phyloP scores from a whole-genome alignment of 2,113 vertebrate genomes.

The Ahaetulla prasina region DNA sequence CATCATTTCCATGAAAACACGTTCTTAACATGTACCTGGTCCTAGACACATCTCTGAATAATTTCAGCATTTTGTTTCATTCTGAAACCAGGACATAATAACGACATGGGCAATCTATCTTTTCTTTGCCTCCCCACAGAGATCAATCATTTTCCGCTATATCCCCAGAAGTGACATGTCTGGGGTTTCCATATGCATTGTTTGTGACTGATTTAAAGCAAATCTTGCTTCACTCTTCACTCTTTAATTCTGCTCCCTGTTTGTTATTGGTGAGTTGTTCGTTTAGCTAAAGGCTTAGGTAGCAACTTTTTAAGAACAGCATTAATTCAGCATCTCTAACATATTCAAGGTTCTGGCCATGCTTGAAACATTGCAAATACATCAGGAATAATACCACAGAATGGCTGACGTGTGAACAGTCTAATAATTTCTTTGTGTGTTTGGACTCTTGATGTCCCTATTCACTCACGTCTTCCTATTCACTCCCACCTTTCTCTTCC shows the following conservation, averaged over 20 bases:
- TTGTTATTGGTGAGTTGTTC: neutral
- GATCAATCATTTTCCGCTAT: neutral
- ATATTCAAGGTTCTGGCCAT: neutral
- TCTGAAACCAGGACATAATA: neutral
- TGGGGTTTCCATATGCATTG: neutral
- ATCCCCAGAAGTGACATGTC: neutral
- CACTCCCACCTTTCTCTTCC: neutral
- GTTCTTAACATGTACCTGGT: neutral
- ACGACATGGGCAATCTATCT: neutral
- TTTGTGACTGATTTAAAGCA: conserved; percentile 2
- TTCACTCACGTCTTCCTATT: neutral
- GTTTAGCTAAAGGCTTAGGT: neutral
- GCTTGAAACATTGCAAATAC: neutral
- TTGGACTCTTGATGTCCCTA: neutral
- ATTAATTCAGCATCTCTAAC: neutral
- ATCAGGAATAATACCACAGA: neutral
- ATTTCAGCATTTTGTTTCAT: neutral
- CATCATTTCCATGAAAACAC: neutral
- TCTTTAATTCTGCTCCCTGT: neutral
- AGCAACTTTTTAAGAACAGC: neutral
- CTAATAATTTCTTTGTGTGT: neutral
- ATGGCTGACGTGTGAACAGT: neutral
- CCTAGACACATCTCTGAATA: neutral
- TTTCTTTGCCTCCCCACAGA: neutral
- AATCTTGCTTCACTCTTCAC: neutral